A percentile compares a stretch with the other conserved stretches of the same genome.
Conservation (phyloP, 2,888 invertebrate genomes). For the Chaetogeoica ovagalla region DNA sequence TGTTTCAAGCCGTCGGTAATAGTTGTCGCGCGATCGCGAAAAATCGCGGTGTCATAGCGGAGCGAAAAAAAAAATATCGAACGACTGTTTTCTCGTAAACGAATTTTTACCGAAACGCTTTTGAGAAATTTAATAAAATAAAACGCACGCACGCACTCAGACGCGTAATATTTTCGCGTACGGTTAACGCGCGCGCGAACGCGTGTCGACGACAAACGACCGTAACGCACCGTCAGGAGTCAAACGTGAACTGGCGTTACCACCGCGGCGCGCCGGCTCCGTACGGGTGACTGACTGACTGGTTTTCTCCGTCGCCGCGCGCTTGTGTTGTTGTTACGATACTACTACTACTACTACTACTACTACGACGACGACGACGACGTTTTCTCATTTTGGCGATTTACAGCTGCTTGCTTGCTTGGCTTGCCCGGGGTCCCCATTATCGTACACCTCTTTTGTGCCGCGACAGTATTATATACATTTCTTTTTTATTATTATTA, state of each 20-base stretch:
- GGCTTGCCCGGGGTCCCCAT: constrained; percentile 38
- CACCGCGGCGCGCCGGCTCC: neutral
- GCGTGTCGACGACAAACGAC: neutral
- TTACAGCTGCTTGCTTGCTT: constrained; percentile 36
- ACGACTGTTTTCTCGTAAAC: too few species aligned
- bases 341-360: too few species aligned
- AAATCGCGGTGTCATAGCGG: too few species aligned
- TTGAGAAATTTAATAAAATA: too few species aligned
- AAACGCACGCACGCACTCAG: too few species aligned
- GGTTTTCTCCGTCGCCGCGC: constrained; percentile 12
- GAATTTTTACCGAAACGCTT: too few species aligned
- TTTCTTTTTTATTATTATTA: constrained; percentile 18
- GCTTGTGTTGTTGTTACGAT: neutral
- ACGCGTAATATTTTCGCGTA: too few species aligned
- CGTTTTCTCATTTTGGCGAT: constrained; percentile 49
- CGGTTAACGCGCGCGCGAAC: neutral
- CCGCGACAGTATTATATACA: neutral
- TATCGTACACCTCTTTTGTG: constrained; percentile 42
- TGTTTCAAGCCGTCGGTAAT: too few species aligned
- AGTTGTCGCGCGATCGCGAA: too few species aligned
- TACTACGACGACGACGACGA: neutral
- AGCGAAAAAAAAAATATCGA: too few species aligned
- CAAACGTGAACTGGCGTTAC: constrained; percentile 40
- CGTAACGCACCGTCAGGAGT: constrained; percentile 27
- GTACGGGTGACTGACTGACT: constrained; percentile 11